Evolutionary conservation across 2,888 invertebrate species (phyloP), one percentile per base, ranked within the genome.

Genomic region (Orthosia gracilis): DNA sequence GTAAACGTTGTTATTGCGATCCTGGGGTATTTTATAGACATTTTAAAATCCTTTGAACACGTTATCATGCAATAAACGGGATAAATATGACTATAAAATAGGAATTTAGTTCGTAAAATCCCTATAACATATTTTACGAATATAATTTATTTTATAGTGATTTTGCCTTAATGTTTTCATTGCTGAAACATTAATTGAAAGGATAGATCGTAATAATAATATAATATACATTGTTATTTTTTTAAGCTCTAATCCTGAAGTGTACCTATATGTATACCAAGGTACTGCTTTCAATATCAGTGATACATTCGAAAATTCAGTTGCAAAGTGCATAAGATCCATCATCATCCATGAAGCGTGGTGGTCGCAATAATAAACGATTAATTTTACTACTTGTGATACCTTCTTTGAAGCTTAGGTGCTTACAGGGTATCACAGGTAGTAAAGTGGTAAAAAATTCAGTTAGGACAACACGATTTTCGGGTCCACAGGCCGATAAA

Each of bases 41-140:
- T 76, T 83, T 85, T 73, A 75, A 83, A 83, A 76, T 78, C 66
- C 21, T 65, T 65, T 67, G 15, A 65, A 80, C 45, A 76, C 68
- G 83, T 73, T 82, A 84, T 84, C 70, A 75, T 58, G 81, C 49
- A 64, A 81, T 78, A 83, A 83, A 85, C 57, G 50, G 63, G 54
- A 78, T 81, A 76, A 76, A 80, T 81, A 77, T 9, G 57, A 57
- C 73, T 72, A 76, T 85, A 74, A 76, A 82, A 70, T 70, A 52
- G 50, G 52, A 75, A 57, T 76, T 69, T 52, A 69, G 66, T 84
- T 73, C 70, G 61, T 81, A 78, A 78, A 83, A 75, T 63, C 52
- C 21, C 49, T 50, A 13, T 61, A 67, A 69, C 49, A 73, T 73
- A 31, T 40, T 40, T 40, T 40, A 23, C 15, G 23, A 49, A 71